Evolutionary conservation across 30 jellyfish, hydroid and myxozoan genomes (phyloP).

Genomic region (Cassiopea andromeda): DNA sequence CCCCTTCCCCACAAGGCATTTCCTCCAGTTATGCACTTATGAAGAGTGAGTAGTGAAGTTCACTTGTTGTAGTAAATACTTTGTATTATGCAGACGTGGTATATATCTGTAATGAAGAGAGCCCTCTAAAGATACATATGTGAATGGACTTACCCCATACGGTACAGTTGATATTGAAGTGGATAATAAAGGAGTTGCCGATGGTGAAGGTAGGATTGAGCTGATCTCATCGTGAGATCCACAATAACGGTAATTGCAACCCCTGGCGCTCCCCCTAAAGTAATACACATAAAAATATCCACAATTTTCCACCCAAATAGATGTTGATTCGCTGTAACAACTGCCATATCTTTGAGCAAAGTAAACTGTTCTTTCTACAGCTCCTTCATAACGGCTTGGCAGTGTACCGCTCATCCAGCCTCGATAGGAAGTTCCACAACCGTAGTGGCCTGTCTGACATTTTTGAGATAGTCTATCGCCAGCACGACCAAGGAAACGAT

Average conservation of each 20-base stretch:
- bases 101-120: no score
- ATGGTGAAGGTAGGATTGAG: not conserved
- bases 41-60: no score
- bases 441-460: not conserved
- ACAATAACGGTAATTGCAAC: conserved; percentile 40
- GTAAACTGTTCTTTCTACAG: conserved; percentile 9
- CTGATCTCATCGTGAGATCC: not conserved
- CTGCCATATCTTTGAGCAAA: conserved; percentile 36
- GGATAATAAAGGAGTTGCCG: not conserved
- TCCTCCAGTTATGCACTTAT: no score
- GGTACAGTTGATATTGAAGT: not conserved
- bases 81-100: no score
- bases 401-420: conserved; percentile 59
- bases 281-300: conserved; percentile 36
- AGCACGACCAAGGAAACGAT: conserved; percentile 43
- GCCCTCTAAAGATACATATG: no score
- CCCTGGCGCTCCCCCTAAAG: not conserved
- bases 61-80: no score
- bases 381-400: conserved; percentile 53
- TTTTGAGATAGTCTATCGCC: conserved; percentile 5
- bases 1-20: no score
- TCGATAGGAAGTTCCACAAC: not conserved
- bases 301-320: conserved; percentile 31
- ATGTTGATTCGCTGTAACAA: not conserved
- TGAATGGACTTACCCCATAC: no score